phyloP scores from a whole-genome alignment of 2,888 invertebrate species.

The Rugalucina vietnamica region DNA sequence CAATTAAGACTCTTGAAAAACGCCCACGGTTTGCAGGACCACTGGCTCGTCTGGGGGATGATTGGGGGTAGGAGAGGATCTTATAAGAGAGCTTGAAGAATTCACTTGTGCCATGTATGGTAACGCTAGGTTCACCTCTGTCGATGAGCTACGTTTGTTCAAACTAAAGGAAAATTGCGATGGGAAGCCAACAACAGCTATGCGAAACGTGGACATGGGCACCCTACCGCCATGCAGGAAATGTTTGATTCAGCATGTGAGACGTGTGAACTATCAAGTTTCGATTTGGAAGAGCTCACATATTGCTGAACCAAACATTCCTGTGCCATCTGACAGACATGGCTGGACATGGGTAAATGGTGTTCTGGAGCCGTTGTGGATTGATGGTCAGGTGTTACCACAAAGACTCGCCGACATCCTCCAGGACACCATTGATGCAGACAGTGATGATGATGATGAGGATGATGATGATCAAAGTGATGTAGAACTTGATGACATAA shows the following conservation, averaged over 20 bases:
- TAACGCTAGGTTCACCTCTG: neutral
- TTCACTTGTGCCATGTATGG: slow-evolving; percentile 28
- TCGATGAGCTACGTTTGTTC: slow-evolving; percentile 15
- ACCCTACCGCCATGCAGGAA: slow-evolving; percentile 27
- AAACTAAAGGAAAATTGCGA: slow-evolving; percentile 19
- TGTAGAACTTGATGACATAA: too few relatives aligned
- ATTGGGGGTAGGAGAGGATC: slow-evolving; percentile 23
- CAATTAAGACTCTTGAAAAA: slow-evolving; percentile 19
- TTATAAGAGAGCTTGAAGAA: neutral
- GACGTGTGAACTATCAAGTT: neutral
- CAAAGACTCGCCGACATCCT: neutral
- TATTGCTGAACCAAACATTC: slow-evolving; percentile 14
- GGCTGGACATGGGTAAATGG: slow-evolving; percentile 3
- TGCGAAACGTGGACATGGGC: slow-evolving; percentile 28
- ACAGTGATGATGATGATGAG: neutral
- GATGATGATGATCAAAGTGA: too few relatives aligned
- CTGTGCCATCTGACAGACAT: neutral
- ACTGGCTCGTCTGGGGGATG: slow-evolving; percentile 17
- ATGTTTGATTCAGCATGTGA: slow-evolving; percentile 27
- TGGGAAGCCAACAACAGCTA: slow-evolving; percentile 3
- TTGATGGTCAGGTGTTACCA: neutral
- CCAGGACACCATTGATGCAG: neutral
- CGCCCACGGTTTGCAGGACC: neutral
- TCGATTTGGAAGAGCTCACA: slow-evolving; percentile 17
- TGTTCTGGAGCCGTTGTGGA: neutral